These are phyloP conservation scores for Contarinia nasturtii DNA, from an alignment of 1,140 invertebrate species.

Conservation along the genomic window DNA sequence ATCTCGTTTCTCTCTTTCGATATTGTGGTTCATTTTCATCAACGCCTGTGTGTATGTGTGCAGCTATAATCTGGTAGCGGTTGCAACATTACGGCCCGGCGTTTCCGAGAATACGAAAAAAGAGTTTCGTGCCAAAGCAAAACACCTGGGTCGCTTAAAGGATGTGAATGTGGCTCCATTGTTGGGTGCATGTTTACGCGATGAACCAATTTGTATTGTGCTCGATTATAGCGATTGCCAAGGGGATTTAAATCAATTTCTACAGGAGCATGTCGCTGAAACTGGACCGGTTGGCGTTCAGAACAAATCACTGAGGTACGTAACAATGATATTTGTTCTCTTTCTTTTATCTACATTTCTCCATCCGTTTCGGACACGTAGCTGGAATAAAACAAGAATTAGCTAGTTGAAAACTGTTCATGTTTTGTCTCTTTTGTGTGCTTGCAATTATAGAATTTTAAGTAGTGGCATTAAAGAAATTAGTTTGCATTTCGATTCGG, in stretches of 20 bases:
- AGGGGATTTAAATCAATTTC: slow-evolving; percentile 56
- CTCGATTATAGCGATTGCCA: slow-evolving; percentile 38
- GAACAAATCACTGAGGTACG: slow-evolving; percentile 9
- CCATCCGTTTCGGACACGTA: no score
- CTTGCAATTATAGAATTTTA: no score
- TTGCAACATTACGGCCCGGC: slow-evolving; percentile 47
- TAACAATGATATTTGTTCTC: no score
- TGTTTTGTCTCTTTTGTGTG: no score
- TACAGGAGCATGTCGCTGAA: slow-evolving; percentile 56
- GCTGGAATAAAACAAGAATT: no score
- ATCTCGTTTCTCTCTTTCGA: not conserved
- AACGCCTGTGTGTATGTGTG: not conserved
- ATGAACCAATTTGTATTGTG: slow-evolving; percentile 50
- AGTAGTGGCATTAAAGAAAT: no score
- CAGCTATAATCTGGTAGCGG: slow-evolving; percentile 46
- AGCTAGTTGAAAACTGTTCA: no score
- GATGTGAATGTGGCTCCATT: slow-evolving; percentile 62
- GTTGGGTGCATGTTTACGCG: slow-evolving; percentile 54
- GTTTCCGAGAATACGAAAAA: slow-evolving; percentile 37
- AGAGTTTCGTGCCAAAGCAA: slow-evolving; percentile 49
- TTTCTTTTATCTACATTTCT: no score
- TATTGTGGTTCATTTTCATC: not conserved
- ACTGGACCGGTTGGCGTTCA: slow-evolving; percentile 19
- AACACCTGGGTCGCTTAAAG: slow-evolving; percentile 45
- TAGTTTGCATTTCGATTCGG: no score